Conservation (phyloP, 2,797 vertebrate species). For the Diplodus sargus region DNA sequence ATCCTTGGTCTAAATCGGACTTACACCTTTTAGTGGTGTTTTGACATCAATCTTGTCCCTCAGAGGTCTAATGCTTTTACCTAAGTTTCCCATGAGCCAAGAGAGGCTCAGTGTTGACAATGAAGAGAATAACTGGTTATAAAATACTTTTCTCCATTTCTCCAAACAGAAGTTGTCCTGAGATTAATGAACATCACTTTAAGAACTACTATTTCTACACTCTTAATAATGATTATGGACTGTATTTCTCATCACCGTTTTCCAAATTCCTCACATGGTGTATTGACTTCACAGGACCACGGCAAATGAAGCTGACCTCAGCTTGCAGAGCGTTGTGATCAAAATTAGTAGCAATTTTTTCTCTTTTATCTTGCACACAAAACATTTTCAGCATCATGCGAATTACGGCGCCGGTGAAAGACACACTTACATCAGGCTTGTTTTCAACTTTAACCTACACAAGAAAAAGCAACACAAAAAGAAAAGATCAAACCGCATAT, state of each 20-base stretch:
- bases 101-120: not conserved
- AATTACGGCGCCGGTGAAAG: constrained; percentile 39
- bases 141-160: not conserved
- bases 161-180: not conserved
- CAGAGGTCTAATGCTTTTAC: no score
- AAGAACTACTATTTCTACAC: no score
- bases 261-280: not conserved
- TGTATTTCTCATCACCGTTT: not conserved
- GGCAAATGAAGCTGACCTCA: not conserved
- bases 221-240: not conserved
- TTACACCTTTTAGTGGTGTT: no score
- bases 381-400: not conserved
- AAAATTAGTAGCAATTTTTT: not conserved
- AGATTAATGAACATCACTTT: constrained; percentile 2
- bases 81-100: no score
- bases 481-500: constrained; percentile 63
- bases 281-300: not conserved
- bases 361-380: constrained; percentile 30
- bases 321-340: not conserved
- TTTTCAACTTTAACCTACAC: constrained; percentile 95
- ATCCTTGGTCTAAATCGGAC: no score
- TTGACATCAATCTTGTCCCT: no score
- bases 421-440: constrained; percentile 91
- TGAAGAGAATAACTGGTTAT: not conserved
- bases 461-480: constrained; percentile 66